Evolutionary conservation across 2,797 vertebrate genomes (phyloP).

Genomic region (Manis pentadactyla): DNA sequence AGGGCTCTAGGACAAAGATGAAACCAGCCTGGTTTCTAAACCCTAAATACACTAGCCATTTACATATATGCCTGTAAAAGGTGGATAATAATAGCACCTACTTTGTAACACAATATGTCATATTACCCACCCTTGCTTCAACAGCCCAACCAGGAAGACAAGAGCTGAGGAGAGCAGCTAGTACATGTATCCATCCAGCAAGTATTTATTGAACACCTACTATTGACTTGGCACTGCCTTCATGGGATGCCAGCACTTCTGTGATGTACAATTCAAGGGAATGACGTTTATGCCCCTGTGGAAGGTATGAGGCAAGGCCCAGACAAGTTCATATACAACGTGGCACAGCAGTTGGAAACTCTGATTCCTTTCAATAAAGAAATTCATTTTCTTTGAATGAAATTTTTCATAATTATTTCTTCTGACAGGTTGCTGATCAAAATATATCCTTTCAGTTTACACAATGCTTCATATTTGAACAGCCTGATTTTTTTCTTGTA

Average conservation of each 20-base stretch:
- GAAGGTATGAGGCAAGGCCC: background rate
- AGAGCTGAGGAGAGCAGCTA: background rate
- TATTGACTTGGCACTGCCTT: background rate
- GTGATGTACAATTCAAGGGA: background rate
- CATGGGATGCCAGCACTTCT: background rate
- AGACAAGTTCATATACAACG: background rate
- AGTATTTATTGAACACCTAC: background rate
- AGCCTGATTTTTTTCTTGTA: background rate
- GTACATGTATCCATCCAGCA: background rate
- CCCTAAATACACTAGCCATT: background rate
- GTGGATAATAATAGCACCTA: background rate
- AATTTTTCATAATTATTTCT: conserved; percentile 60
- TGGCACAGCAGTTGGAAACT: background rate
- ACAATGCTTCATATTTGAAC: conserved; percentile 10
- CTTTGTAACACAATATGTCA: background rate
- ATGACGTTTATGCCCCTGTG: background rate
- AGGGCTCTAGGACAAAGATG: background rate
- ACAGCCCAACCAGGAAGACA: background rate
- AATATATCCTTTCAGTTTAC: background rate
- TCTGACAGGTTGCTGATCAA: conserved; percentile 49
- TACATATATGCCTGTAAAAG: background rate
- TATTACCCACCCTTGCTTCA: background rate
- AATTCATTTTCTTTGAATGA: conserved; percentile 7
- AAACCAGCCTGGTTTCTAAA: background rate
- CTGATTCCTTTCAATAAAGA: background rate